A percentile compares a stretch with the other conserved stretches of the same genome.
Conservation (phyloP, 2,113 vertebrate genomes). For the Coreoperca whiteheadi region DNA sequence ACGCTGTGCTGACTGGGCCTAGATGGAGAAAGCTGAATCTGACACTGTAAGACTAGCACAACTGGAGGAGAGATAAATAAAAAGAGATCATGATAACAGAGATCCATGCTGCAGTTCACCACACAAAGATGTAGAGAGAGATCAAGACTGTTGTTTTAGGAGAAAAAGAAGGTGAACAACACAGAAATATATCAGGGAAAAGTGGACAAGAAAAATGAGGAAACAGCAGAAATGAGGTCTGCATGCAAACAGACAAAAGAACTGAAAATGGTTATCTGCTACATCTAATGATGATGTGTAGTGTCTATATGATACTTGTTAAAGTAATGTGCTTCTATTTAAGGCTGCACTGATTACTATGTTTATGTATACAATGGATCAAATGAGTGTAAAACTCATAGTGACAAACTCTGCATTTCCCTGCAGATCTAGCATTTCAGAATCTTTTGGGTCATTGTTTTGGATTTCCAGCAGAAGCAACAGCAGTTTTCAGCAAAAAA, state of each 20-base stretch:
- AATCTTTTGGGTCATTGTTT: background rate
- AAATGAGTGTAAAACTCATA: background rate
- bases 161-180: constrained; percentile 17
- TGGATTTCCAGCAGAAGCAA: background rate
- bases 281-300: background rate
- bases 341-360: background rate
- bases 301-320: constrained; percentile 5
- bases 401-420: background rate
- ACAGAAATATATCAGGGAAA: constrained; percentile 16
- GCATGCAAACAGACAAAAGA: constrained; percentile 5
- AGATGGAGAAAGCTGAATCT: constrained; percentile 42
- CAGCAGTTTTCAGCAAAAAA: background rate
- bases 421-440: background rate
- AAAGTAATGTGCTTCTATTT: constrained; percentile 15
- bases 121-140: background rate
- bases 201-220: constrained; percentile 3
- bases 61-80: constrained; percentile 39
- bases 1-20: constrained; percentile 45
- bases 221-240: constrained; percentile 13
- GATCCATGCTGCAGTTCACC: background rate
- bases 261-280: constrained; percentile 1
- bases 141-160: constrained; percentile 5
- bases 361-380: constrained; percentile 3
- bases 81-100: constrained; percentile 39
- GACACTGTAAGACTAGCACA: constrained; percentile 39